A percentile compares a stretch with the other conserved stretches of the same genome.
Conservation (phyloP, 2,113 vertebrate species). For the Triplophysa rosa region DNA sequence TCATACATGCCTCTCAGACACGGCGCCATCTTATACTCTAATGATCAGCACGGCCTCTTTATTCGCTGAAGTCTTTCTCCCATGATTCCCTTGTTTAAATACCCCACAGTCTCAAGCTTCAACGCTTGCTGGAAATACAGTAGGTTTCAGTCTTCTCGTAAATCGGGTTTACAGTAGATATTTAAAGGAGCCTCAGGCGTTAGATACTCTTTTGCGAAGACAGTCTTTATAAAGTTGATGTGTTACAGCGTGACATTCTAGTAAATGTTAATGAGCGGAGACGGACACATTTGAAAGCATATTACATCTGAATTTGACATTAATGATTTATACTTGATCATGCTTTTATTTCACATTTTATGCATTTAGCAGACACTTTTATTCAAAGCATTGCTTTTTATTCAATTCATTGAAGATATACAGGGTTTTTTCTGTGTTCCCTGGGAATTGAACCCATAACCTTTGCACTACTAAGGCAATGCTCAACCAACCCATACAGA, state of each 20-base stretch:
- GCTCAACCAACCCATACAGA: no score
- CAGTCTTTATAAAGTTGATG: not conserved
- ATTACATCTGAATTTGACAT: not conserved
- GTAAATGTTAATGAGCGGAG: not conserved
- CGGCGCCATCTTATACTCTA: constrained; percentile 52
- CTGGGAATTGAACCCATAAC: no score
- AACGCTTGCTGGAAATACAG: constrained; percentile 15
- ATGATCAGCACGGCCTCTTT: constrained; percentile 46
- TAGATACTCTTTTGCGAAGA: constrained; percentile 2
- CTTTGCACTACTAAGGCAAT: no score
- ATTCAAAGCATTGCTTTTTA: no score
- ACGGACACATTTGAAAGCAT: not conserved
- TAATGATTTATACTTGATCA: not conserved
- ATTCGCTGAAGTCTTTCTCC: constrained; percentile 11
- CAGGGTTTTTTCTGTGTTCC: no score
- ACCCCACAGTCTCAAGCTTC: constrained; percentile 11
- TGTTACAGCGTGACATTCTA: not conserved
- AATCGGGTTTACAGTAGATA: not conserved
- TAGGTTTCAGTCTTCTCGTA: constrained; percentile 12
- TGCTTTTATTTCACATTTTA: no score
- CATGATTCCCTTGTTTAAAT: constrained; percentile 29
- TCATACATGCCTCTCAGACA: constrained; percentile 51
- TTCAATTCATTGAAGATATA: no score
- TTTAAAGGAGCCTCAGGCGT: not conserved
- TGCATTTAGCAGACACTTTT: no score